Percentiles rank a stretch among this genome's conserved stretches.
phyloP scores from a whole-genome alignment of 2,113 vertebrate species.

The Bos javanicus region DNA sequence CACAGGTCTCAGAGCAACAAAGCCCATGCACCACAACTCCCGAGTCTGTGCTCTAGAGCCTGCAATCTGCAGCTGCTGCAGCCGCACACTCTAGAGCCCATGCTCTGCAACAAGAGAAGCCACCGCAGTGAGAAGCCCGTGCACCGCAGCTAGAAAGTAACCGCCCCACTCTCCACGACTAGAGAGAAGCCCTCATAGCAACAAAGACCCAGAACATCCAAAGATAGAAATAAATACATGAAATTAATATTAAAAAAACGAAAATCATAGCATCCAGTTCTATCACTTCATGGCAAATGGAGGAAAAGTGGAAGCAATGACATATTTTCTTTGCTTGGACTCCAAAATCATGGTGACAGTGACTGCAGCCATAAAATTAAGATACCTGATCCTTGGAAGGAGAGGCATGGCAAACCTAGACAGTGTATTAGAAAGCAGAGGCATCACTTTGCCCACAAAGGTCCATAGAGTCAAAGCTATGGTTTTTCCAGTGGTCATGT shows the following conservation, averaged over 20 bases:
- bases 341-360: not conserved
- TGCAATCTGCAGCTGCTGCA: not conserved
- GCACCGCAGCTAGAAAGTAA: not conserved
- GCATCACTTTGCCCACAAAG: not conserved
- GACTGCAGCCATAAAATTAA: not conserved
- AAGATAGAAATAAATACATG: not conserved
- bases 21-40: not conserved
- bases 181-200: not conserved
- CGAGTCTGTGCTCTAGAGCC: not conserved
- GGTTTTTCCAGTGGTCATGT: not conserved
- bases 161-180: not conserved
- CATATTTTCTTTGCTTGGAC: not conserved
- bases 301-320: not conserved
- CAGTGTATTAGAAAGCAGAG: not conserved
- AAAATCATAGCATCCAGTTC: not conserved
- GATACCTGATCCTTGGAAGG: not conserved
- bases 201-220: not conserved
- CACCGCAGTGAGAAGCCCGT: rapidly evolving
- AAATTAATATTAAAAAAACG: not conserved
- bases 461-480: not conserved
- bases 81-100: not conserved
- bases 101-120: not conserved
- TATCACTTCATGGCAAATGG: not conserved
- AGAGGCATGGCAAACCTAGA: not conserved
- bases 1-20: not conserved